Evolutionary conservation across 2,888 invertebrate species (phyloP).

Genomic region (Caenorhabditis doughertyi): DNA sequence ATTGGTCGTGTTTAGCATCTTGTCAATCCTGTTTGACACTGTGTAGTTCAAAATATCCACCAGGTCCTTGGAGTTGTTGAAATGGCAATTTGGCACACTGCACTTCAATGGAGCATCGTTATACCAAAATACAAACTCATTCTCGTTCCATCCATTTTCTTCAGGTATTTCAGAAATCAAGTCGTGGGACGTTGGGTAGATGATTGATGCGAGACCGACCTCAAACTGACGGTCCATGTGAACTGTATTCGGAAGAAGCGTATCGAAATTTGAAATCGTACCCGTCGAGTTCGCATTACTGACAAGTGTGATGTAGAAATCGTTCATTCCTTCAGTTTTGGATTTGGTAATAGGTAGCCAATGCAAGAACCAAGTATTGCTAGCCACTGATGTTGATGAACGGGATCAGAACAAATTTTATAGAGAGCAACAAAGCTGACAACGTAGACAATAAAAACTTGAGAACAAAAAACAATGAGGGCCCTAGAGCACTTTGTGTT

Average conservation of each 20-base stretch:
- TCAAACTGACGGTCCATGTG: no score
- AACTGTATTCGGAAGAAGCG: neutral
- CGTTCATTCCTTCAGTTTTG: conserved; percentile 16
- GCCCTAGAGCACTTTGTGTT: conserved; percentile 26
- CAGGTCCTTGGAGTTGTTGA: neutral
- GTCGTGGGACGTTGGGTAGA: no score
- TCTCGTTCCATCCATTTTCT: conserved; percentile 4
- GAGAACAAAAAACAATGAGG: conserved; percentile 22
- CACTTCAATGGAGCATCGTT: no score
- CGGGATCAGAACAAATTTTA: conserved; percentile 14
- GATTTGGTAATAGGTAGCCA: conserved; percentile 43
- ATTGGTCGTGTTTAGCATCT: neutral
- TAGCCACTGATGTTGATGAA: conserved; percentile 9
- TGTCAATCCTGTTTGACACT: neutral
- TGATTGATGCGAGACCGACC: no score
- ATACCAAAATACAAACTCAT: neutral
- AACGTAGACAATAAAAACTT: conserved; percentile 32
- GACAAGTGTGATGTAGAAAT: conserved; percentile 31
- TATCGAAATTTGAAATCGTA: conserved; percentile 30
- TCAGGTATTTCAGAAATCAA: conserved; percentile 7
- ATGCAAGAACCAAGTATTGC: conserved; percentile 19
- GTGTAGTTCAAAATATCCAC: neutral
- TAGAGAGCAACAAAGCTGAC: conserved; percentile 20
- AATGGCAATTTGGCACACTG: neutral
- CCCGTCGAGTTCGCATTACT: conserved; percentile 1